Evolutionary conservation across 2,888 invertebrate genomes (phyloP).

Genomic region (Scaptodrosophila latifasciaeformis): DNA sequence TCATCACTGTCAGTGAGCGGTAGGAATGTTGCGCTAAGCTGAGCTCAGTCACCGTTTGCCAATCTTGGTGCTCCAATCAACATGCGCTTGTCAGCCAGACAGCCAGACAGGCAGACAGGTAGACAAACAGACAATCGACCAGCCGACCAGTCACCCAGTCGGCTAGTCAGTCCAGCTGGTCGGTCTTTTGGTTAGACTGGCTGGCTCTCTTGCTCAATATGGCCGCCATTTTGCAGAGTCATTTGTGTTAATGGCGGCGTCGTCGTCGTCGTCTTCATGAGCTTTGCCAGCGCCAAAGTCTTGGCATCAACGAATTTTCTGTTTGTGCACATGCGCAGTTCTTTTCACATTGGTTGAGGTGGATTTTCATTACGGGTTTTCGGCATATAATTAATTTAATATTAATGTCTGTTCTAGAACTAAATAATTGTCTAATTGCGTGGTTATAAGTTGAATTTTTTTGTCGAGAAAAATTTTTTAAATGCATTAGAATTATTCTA

Average conservation of each 20-base stretch:
- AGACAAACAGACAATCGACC: too few relatives aligned
- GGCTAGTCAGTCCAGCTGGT: conserved; percentile 35
- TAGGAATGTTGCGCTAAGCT: conserved; percentile 13
- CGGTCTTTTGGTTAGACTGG: conserved; percentile 17
- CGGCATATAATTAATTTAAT: conserved; percentile 2
- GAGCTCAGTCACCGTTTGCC: conserved; percentile 46
- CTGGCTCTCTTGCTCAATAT: conserved; percentile 56
- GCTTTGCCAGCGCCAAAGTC: conserved; percentile 28
- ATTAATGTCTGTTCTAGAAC: not conserved
- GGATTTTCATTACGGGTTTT: too few relatives aligned
- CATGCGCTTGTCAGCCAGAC: conserved; percentile 55
- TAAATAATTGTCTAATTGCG: too few relatives aligned
- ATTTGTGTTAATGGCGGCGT: conserved; percentile 65
- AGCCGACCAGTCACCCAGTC: conserved; percentile 7
- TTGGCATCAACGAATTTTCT: too few relatives aligned
- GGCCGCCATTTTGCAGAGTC: conserved; percentile 65
- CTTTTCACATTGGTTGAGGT: not conserved
- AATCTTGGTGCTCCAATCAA: conserved; percentile 65
- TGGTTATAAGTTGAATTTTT: too few relatives aligned
- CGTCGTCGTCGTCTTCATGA: conserved; percentile 21
- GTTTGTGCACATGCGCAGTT: conserved; percentile 3
- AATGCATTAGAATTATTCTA: too few relatives aligned
- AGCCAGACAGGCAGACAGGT: conserved; percentile 13
- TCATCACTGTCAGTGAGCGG: conserved; percentile 63
- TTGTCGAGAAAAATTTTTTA: too few relatives aligned